A percentile compares a stretch with the other conserved stretches of the same genome.
phyloP scores from a whole-genome alignment of 2,797 vertebrate species.

The Lemur catta region DNA sequence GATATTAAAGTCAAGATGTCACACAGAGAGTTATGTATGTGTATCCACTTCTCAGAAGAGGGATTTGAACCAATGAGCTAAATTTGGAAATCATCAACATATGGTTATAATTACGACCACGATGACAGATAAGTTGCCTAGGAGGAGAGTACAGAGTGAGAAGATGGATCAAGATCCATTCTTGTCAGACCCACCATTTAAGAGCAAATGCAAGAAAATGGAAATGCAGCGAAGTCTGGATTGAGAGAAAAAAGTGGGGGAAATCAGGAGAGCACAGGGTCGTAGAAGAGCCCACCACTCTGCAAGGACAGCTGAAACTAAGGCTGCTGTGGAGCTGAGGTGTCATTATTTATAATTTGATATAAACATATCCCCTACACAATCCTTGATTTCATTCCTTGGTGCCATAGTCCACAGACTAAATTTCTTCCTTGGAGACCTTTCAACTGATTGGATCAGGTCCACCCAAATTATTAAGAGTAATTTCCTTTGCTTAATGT shows the following conservation, averaged over 20 bases:
- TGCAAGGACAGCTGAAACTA: background rate
- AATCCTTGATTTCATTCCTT: background rate
- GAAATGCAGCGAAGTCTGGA: background rate
- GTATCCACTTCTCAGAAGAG: background rate
- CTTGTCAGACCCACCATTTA: background rate
- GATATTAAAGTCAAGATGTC: background rate
- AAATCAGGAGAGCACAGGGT: background rate
- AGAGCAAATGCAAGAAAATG: background rate
- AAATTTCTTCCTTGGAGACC: background rate
- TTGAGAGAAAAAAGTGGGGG: background rate
- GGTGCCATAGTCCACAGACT: background rate
- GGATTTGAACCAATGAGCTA: background rate
- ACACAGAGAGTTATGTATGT: background rate
- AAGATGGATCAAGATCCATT: background rate
- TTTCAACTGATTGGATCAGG: background rate
- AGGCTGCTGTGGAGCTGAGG: background rate
- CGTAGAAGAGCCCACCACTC: too few relatives aligned
- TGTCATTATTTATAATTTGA: background rate
- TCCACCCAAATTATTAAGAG: background rate
- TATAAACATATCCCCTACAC: background rate
- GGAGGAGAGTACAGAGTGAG: background rate
- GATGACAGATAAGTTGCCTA: background rate
- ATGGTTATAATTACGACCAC: background rate
- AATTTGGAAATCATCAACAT: background rate
- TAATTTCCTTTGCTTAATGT: background rate